A percentile compares a stretch with the other conserved stretches of the same genome.
phyloP scores from a whole-genome alignment of 2,113 vertebrate species.

The Rattus norvegicus region DNA sequence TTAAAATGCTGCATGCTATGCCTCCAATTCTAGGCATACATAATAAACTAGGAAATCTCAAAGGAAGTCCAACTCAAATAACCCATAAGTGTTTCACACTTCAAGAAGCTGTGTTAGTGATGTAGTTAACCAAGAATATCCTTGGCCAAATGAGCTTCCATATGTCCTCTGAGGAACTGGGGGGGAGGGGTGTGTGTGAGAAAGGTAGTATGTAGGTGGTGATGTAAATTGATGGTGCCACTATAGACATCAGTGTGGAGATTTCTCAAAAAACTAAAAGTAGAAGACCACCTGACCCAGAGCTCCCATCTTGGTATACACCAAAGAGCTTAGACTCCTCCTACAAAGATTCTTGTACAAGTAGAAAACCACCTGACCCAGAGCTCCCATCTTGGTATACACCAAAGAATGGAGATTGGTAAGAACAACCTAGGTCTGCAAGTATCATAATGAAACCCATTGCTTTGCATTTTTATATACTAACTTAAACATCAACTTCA shows the following conservation, averaged over 20 bases:
- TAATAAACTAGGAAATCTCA: background rate
- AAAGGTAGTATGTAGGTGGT: background rate
- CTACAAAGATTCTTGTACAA: background rate
- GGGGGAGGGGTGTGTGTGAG: background rate
- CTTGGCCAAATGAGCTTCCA: background rate
- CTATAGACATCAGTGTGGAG: background rate
- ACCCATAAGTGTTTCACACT: background rate
- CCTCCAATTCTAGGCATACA: background rate
- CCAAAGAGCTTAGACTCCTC: background rate
- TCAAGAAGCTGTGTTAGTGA: background rate
- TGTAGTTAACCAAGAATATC: conserved; percentile 5
- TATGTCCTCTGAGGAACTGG: background rate
- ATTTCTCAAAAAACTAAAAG: background rate
- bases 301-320: background rate
- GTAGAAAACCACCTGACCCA: background rate
- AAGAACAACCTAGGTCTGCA: background rate
- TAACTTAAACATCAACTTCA: background rate
- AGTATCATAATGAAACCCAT: background rate
- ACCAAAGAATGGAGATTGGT: background rate
- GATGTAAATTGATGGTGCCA: background rate
- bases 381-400: background rate
- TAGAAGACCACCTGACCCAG: background rate
- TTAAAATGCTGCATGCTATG: background rate
- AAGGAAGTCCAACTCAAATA: background rate
- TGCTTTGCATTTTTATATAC: background rate